These are phyloP conservation scores for Germaria angustata DNA, from an alignment of 2,888 invertebrate genomes.

Conservation along the genomic window DNA sequence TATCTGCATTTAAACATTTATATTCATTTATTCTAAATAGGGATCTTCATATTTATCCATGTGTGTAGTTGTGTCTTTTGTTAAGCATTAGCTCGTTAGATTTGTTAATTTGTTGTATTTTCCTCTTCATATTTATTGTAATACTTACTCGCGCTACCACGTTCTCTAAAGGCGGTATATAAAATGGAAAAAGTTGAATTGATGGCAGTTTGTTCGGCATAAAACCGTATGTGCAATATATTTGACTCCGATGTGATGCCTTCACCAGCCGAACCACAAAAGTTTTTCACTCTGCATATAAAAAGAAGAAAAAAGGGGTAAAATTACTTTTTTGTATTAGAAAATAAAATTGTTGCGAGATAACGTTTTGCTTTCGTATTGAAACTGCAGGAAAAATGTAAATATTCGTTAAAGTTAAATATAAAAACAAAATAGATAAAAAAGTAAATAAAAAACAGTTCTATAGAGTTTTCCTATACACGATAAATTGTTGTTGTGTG, in stretches of 20 bases:
- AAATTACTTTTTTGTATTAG: constrained; percentile 3
- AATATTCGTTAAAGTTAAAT: constrained; percentile 29
- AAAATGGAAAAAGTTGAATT: constrained; percentile 86
- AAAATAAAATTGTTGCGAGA: constrained; percentile 3
- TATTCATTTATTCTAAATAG: constrained; percentile 45
- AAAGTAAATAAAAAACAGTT: neutral
- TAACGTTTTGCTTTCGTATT: neutral
- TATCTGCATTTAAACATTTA: constrained; percentile 31
- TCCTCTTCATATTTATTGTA: neutral
- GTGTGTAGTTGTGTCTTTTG: neutral
- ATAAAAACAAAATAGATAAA: neutral
- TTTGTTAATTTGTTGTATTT: neutral
- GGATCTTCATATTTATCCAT: constrained; percentile 24
- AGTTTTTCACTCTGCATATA: constrained; percentile 83
- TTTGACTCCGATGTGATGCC: constrained; percentile 85
- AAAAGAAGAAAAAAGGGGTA: constrained; percentile 21
- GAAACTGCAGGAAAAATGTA: constrained; percentile 22
- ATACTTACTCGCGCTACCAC: constrained; percentile 59
- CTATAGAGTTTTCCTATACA: neutral
- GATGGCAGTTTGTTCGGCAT: constrained; percentile 83
- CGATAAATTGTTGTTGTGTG: constrained; percentile 27
- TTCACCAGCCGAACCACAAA: constrained; percentile 93
- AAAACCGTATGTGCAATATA: constrained; percentile 87
- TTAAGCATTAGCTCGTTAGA: neutral
- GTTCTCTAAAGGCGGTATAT: constrained; percentile 87